Percentiles rank a stretch among this genome's conserved stretches.
phyloP scores from a whole-genome alignment of 2,113 vertebrate species.

The Ariopsis seemanni region DNA sequence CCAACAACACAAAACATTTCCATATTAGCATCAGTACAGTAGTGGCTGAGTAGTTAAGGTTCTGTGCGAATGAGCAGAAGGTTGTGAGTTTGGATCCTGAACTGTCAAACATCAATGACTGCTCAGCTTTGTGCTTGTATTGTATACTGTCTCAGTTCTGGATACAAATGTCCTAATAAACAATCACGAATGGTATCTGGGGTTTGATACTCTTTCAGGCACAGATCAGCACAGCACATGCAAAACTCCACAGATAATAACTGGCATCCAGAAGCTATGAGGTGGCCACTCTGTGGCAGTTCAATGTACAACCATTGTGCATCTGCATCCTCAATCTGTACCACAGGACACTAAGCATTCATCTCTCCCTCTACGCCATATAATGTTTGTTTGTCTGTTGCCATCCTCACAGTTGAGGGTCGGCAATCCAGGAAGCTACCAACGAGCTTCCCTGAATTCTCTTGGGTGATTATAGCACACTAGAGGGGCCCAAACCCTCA shows the following conservation, averaged over 20 bases:
- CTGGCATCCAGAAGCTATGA: background rate
- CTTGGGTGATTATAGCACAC: too few species aligned
- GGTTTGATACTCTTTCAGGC: background rate
- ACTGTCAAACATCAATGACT: background rate
- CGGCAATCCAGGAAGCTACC: too few species aligned
- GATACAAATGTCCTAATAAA: background rate
- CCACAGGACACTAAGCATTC: background rate
- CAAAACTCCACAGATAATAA: background rate
- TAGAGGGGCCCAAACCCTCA: too few species aligned
- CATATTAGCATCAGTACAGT: background rate
- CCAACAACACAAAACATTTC: constrained; percentile 10
- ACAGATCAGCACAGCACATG: too few species aligned
- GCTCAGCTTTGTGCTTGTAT: background rate
- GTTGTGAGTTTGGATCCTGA: background rate
- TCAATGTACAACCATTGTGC: background rate
- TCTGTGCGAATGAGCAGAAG: background rate
- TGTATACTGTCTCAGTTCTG: background rate
- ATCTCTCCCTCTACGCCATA: background rate
- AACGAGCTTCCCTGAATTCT: too few species aligned
- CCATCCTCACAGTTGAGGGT: too few species aligned
- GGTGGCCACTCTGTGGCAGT: background rate
- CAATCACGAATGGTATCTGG: background rate
- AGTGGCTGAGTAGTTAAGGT: background rate
- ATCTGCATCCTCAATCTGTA: background rate
- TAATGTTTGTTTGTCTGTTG: background rate